Conservation (phyloP, 2,113 vertebrate species). For the Sebastes schlegelii region DNA sequence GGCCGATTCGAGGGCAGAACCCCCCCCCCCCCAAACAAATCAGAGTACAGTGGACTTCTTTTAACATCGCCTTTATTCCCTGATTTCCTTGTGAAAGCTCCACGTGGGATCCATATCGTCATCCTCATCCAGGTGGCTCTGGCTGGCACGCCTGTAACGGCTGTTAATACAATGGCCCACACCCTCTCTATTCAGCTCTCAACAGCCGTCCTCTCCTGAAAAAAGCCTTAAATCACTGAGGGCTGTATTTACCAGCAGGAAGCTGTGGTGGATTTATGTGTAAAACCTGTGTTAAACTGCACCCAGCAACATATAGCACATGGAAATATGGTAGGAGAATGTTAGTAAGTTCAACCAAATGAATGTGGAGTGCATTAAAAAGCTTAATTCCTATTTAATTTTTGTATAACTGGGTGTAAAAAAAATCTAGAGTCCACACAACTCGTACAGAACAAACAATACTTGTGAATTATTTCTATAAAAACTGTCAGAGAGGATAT, state of each 20-base stretch:
- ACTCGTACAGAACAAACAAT: not conserved
- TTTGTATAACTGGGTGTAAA: not conserved
- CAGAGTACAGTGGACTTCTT: not conserved
- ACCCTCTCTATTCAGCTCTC: conserved; percentile 35
- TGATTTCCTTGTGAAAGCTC: not conserved
- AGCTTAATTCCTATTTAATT: not conserved
- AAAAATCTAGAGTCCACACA: not conserved
- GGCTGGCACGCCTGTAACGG: conserved; percentile 48
- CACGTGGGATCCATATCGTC: not conserved
- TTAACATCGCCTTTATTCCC: not conserved
- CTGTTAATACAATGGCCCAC: conserved; percentile 13
- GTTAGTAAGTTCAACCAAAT: not conserved
- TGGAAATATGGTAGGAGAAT: not conserved
- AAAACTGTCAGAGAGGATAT: not conserved
- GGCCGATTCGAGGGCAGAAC: too few relatives aligned
- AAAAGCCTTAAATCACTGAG: conserved; percentile 12
- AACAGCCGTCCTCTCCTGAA: conserved; percentile 12
- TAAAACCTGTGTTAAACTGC: not conserved
- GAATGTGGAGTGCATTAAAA: not conserved
- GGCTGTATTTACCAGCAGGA: conserved; percentile 19
- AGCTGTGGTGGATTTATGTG: not conserved
- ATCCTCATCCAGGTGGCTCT: conserved; percentile 23
- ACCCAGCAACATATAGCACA: not conserved
- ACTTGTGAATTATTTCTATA: not conserved
- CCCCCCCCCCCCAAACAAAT: not conserved